These are phyloP conservation scores for Nannoperca obscura DNA, from an alignment of 2,797 vertebrate species.

Conservation along the genomic window DNA sequence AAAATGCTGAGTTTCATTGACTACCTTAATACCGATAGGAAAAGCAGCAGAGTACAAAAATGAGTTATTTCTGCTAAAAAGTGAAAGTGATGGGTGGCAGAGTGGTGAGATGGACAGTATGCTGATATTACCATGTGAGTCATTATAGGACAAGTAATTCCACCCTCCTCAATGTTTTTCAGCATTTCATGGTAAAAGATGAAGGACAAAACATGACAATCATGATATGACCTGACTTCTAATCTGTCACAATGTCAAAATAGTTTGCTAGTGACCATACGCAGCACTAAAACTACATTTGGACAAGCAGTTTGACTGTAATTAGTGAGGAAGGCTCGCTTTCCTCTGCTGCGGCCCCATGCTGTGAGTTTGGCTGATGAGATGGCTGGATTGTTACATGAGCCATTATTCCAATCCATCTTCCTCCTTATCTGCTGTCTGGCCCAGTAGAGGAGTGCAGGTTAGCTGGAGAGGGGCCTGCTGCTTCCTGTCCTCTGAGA, in stretches of 20 bases:
- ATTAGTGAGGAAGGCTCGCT: constrained; percentile 67
- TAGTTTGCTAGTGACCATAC: constrained; percentile 8
- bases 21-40: background rate
- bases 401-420: constrained; percentile 71
- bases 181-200: background rate
- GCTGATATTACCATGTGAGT: background rate
- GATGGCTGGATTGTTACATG: constrained; percentile 58
- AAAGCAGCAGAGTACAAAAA: background rate
- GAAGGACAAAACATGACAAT: constrained; percentile 2
- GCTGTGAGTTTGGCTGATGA: constrained; percentile 73
- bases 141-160: background rate
- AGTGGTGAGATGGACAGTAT: background rate
- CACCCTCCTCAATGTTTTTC: too few relatives aligned
- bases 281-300: constrained; percentile 45
- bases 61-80: background rate
- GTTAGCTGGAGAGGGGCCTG: constrained; percentile 62
- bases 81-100: background rate
- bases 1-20: background rate
- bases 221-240: constrained; percentile 13
- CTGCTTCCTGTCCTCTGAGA: constrained; percentile 52
- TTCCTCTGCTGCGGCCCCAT: constrained; percentile 57
- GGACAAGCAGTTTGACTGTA: constrained; percentile 61
- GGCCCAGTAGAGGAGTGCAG: constrained; percentile 50
- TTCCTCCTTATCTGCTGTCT: constrained; percentile 65
- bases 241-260: constrained; percentile 12